Evolutionary conservation across 2,888 invertebrate species (phyloP).

Genomic region (Pollenia amentaria): DNA sequence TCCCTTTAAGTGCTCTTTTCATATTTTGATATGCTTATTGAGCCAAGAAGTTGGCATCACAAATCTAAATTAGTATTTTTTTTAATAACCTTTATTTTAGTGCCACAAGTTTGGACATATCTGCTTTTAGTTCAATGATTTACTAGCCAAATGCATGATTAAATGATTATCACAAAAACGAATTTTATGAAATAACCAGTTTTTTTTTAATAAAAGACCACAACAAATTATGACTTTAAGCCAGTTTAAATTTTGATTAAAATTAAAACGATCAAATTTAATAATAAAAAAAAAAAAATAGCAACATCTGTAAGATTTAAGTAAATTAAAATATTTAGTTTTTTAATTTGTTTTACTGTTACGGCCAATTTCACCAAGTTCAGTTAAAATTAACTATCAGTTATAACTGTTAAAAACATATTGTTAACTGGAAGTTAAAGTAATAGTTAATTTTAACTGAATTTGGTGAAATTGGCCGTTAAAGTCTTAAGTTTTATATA

Average conservation of each 20-base stretch:
- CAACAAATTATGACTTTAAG: constrained; percentile 11
- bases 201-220: constrained; percentile 36
- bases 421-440: too few relatives aligned
- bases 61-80: too few relatives aligned
- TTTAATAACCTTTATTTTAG: background rate
- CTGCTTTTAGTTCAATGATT: constrained; percentile 51
- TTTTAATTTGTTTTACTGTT: background rate
- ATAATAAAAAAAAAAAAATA: background rate
- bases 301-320: background rate
- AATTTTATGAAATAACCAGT: constrained; percentile 50
- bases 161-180: constrained; percentile 40
- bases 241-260: background rate
- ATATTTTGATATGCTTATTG: too few relatives aligned
- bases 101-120: background rate
- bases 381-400: too few relatives aligned
- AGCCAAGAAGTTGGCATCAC: too few relatives aligned
- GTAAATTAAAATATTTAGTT: constrained; percentile 9
- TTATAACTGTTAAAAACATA: too few relatives aligned
- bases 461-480: too few relatives aligned
- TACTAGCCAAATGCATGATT: constrained; percentile 48
- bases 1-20: too few relatives aligned
- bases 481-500: background rate
- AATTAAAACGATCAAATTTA: background rate
- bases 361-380: background rate
- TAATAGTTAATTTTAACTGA: too few relatives aligned